Base-by-base conservation (phyloP, 2,888 invertebrate genomes). In the Mayetiola destructor region DNA sequence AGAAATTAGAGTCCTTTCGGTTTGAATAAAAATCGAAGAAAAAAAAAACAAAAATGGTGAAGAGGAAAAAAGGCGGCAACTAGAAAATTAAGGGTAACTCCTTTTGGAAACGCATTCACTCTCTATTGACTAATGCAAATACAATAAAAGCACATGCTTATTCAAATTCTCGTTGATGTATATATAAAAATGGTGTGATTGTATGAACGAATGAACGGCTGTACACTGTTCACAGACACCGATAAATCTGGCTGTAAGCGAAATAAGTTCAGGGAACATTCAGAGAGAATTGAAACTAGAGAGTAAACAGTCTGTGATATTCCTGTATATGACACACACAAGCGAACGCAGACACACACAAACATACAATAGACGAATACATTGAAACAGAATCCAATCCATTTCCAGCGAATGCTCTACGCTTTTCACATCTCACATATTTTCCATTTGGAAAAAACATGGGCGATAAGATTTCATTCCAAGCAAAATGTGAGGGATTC, bases 1-100 rank as follows among this genome's bases (percentile, higher is more conserved):
- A 42, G 3, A 27, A 5, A 27, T 27, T 23, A 14, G 29, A 27
- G 23, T 48, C 48, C n/a, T n/a, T 48, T 48, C 40, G 29, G 27
- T 4, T n/a, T 23, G 8, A 37, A 14, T 10, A 27, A n/a, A n/a
- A 48, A 27, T 27, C 3, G 27, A 27, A 48, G 16, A 16, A 48
- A 48, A 48, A 48, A 48, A 27, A 16, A 48, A 48, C n/a, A n/a
- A n/a, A 53, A 32, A 32, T 53, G 53, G 53, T n/a, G n/a, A n/a
- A 53, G 32, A 53, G 30, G 29, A 32, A 53, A 40, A 53, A 53
- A 53, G 32, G 30, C 30, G 53, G 53, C 30, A 53, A 53, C 53
- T 20, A 53, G n/a, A 53, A 53, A 53, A 53, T 53, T 53, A 32
- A 53, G 30, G 53, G 53, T 32, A 53, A 53, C 32, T 32, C 30